Conservation (phyloP, 2,113 vertebrate genomes). For the Pollimyrus isidori region DNA sequence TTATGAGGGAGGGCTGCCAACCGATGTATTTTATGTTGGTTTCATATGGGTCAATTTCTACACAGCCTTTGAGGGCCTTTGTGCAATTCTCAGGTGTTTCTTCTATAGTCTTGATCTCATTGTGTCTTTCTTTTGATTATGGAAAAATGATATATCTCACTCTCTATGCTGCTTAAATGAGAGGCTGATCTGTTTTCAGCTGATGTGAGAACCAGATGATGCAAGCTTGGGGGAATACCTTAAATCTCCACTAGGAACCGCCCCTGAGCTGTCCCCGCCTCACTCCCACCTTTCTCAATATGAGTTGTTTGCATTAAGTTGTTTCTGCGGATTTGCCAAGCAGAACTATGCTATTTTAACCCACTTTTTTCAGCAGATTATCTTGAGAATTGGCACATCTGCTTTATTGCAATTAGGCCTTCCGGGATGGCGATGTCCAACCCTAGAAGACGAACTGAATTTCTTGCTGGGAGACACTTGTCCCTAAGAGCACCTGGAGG, state of each 20-base stretch:
- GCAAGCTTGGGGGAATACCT: constrained; percentile 37
- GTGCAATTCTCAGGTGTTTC: background rate
- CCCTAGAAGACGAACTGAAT: background rate
- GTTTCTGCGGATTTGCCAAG: constrained; percentile 30
- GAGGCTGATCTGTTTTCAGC: constrained; percentile 5
- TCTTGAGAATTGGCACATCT: background rate
- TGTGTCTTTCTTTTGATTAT: background rate
- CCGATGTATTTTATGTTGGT: background rate
- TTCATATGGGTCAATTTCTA: background rate
- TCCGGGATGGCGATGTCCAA: background rate
- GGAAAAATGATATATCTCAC: constrained; percentile 1
- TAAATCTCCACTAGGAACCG: constrained; percentile 32
- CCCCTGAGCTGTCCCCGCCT: constrained; percentile 22
- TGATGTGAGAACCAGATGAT: constrained; percentile 18
- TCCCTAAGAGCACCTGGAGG: background rate
- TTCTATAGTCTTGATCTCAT: background rate
- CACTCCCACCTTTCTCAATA: constrained; percentile 18
- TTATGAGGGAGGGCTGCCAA: background rate
- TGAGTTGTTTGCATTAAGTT: constrained; percentile 33
- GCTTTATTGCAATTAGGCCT: background rate
- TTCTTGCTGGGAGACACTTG: background rate
- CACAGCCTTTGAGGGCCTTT: background rate
- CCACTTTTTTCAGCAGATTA: background rate
- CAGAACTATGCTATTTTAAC: constrained; percentile 19
- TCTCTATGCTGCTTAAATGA: background rate